Evolutionary conservation across 2,113 vertebrate species (phyloP).

Genomic region (Tringa solitaria): DNA sequence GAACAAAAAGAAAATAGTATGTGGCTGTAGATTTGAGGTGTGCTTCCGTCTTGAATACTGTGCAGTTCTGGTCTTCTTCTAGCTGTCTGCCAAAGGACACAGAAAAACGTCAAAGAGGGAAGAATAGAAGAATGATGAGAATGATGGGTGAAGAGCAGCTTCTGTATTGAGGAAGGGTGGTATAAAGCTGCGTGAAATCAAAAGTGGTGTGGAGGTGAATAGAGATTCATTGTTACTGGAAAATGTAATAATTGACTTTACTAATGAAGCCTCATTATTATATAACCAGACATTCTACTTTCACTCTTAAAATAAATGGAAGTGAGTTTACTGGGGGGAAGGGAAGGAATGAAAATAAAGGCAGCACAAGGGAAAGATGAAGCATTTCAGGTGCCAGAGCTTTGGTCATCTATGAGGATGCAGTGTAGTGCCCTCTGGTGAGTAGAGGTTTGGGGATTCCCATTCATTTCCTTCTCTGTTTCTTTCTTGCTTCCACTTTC

Average conservation of each 20-base stretch:
- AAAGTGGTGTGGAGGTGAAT: neutral
- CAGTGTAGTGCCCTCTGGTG: neutral
- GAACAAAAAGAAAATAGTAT: neutral
- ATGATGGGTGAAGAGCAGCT: neutral
- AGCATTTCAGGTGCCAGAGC: neutral
- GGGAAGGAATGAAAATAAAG: neutral
- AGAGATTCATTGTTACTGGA: too few species aligned
- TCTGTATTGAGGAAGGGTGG: too few species aligned
- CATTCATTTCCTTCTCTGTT: neutral
- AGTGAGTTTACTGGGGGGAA: neutral
- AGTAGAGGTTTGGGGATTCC: neutral
- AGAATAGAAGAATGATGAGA: neutral
- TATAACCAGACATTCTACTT: neutral
- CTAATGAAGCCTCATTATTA: neutral
- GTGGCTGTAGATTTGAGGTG: neutral
- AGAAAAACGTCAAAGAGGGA: too few species aligned
- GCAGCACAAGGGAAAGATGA: neutral
- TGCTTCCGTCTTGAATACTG: neutral
- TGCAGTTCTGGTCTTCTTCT: neutral
- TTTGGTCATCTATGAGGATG: neutral
- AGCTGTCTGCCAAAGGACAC: neutral
- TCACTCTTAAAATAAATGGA: neutral
- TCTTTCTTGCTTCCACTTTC: neutral
- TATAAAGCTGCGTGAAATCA: neutral
- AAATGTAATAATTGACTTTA: neutral